Evolutionary conservation across 2,113 vertebrate genomes (phyloP), one percentile per base, ranked within the genome.

Genomic region (Upupa epops): DNA sequence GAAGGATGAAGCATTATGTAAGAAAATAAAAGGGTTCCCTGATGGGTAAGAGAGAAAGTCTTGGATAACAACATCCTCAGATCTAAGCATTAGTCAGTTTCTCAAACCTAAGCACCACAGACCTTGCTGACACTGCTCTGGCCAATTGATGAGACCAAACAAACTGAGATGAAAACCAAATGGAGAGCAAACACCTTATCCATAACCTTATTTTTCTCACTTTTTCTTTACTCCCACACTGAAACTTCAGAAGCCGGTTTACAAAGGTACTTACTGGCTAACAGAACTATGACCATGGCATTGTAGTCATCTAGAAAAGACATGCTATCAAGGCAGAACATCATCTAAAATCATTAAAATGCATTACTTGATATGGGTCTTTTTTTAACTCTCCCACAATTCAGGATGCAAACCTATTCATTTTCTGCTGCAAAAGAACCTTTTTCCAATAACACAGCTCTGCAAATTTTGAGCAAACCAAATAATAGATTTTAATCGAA

Each of bases 401-500:
- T 73, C 36, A 46, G 22, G 17, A 61, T 17, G 55, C 9, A 51
- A 40, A 73, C 2, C 1, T 77, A 77, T 72, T 19, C 9, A 5
- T n/a, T 28, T 29, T 52, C 8, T 36, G 3, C 8, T 73, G 21
- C 1, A 36, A 74, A 56, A 45, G n/a, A n/a, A 20, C 34, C 0
- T 13, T 69, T 70, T 80, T 69, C 29, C 42, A 60, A 25, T n/a
- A 80, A 54, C 15, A 37, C 4, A 32, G n/a, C 17, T 87, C 52
- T 71, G 34, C 48, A 51, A 66, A 45, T 77, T 88, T 61, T 83
- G 51, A 80, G 37, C 13, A 88, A 92, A 60, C 4, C 6, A 88
- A 83, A 63, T 71, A 77, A 66, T 34, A 52, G 6, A 4, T 13
- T 80, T 94, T 77, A 95, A 94, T 9, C 7, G 95, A 94, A 89